Evolutionary conservation across 2,113 vertebrate genomes (phyloP).

Genomic region (Cebus imitator): DNA sequence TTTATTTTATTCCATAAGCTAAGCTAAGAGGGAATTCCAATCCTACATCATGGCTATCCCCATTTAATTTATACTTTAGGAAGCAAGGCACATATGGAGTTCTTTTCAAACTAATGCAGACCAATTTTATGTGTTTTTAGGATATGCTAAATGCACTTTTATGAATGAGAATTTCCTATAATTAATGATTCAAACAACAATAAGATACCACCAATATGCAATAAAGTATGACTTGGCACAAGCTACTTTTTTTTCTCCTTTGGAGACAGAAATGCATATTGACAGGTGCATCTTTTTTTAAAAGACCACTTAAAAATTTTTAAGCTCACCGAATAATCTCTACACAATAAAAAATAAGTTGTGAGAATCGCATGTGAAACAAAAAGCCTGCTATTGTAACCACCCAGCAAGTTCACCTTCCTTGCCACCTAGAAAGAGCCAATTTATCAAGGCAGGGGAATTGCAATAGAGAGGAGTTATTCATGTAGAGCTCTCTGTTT

Average conservation of each 20-base stretch:
- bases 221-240: slow-evolving; percentile 49
- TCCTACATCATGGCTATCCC: not conserved
- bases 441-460: too few relatives aligned
- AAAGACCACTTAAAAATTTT: slow-evolving; percentile 77
- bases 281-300: slow-evolving; percentile 5
- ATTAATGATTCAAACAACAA: slow-evolving; percentile 31
- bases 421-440: too few relatives aligned
- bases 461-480: too few relatives aligned
- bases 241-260: slow-evolving; percentile 51
- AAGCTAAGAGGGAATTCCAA: not conserved
- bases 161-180: not conserved
- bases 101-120: not conserved
- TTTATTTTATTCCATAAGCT: not conserved
- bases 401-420: too few relatives aligned
- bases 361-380: slow-evolving; percentile 53
- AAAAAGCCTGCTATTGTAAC: not conserved
- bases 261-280: slow-evolving; percentile 42
- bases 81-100: not conserved
- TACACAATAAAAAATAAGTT: slow-evolving; percentile 48
- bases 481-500: too few relatives aligned
- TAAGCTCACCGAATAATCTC: slow-evolving; percentile 43
- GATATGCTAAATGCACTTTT: not conserved
- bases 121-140: not conserved
- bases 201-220: not conserved
- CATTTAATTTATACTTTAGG: not conserved